phyloP scores from a whole-genome alignment of 1,140 invertebrate genomes.

The Oncopeltus fasciatus region DNA sequence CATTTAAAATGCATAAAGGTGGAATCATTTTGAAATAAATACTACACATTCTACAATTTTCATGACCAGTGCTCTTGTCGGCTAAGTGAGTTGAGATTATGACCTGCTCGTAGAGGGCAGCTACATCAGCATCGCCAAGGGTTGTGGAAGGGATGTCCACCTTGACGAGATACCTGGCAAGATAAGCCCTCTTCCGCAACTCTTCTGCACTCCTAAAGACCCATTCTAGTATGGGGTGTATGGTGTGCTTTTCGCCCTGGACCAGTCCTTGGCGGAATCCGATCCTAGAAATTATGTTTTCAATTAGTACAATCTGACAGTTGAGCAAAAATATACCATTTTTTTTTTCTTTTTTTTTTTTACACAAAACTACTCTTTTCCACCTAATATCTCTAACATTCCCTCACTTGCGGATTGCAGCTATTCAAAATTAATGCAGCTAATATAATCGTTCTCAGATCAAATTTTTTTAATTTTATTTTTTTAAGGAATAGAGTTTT shows the following conservation, averaged over 20 bases:
- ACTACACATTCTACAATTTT: too few species aligned
- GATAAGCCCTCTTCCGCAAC: constrained; percentile 65
- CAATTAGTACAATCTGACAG: neutral
- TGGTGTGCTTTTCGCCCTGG: constrained; percentile 53
- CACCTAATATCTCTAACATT: too few species aligned
- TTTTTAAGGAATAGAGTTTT: too few species aligned
- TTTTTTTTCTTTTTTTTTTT: neutral
- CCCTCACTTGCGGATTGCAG: too few species aligned
- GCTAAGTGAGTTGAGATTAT: too few species aligned
- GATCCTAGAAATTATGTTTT: constrained; percentile 26
- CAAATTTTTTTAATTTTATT: too few species aligned
- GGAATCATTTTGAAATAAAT: too few species aligned
- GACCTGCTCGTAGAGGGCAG: constrained; percentile 51
- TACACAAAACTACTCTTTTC: too few species aligned
- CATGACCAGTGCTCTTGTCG: too few species aligned
- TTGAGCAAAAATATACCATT: neutral
- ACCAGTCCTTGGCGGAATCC: constrained; percentile 53
- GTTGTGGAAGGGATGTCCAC: constrained; percentile 71
- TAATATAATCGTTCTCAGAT: too few species aligned
- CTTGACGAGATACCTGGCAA: constrained; percentile 58
- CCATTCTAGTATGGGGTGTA: constrained; percentile 69
- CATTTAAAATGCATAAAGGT: too few species aligned
- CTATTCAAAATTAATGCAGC: too few species aligned
- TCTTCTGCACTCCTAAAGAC: constrained; percentile 53
- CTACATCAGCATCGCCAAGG: constrained; percentile 57